phyloP scores from a whole-genome alignment of 2,888 invertebrate species.

The Malthinus flaveolus region DNA sequence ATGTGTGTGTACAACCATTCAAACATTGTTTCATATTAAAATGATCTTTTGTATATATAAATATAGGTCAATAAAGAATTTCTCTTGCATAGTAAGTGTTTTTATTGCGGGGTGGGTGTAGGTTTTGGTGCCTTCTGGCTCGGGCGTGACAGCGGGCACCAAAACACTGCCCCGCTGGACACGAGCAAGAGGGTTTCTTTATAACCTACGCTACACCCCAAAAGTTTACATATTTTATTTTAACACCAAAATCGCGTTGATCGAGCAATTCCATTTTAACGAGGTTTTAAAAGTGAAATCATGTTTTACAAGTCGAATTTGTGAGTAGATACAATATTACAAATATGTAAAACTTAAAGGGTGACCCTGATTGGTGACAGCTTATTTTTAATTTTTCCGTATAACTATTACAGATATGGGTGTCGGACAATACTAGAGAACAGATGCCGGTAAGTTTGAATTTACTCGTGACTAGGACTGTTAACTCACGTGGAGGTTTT shows the following conservation, averaged over 20 bases:
- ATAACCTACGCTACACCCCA: conserved; percentile 42
- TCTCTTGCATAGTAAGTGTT: conserved; percentile 57
- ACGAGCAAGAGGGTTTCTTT: conserved; percentile 57
- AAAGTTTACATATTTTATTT: conserved; percentile 2
- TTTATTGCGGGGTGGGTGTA: conserved; percentile 54
- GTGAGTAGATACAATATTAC: too few relatives aligned
- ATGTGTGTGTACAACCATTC: too few relatives aligned
- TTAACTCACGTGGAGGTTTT: conserved; percentile 29
- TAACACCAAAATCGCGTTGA: too few relatives aligned
- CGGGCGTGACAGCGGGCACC: conserved; percentile 56
- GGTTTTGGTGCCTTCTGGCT: conserved; percentile 64
- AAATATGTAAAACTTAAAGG: neutral
- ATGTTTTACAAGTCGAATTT: too few relatives aligned
- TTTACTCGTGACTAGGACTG: too few relatives aligned
- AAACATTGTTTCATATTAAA: neutral
- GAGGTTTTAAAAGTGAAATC: too few relatives aligned
- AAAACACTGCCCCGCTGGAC: conserved; percentile 57
- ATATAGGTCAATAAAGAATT: conserved; percentile 52
- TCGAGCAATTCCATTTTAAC: too few relatives aligned
- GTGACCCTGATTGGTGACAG: neutral
- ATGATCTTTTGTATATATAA: conserved; percentile 40
- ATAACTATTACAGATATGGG: conserved; percentile 70
- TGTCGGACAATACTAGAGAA: conserved; percentile 70
- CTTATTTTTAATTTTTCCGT: conserved; percentile 22
- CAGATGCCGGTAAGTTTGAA: conserved; percentile 78